Conservation (phyloP, 2,113 vertebrate genomes). For the Tragelaphus strepsiceros region DNA sequence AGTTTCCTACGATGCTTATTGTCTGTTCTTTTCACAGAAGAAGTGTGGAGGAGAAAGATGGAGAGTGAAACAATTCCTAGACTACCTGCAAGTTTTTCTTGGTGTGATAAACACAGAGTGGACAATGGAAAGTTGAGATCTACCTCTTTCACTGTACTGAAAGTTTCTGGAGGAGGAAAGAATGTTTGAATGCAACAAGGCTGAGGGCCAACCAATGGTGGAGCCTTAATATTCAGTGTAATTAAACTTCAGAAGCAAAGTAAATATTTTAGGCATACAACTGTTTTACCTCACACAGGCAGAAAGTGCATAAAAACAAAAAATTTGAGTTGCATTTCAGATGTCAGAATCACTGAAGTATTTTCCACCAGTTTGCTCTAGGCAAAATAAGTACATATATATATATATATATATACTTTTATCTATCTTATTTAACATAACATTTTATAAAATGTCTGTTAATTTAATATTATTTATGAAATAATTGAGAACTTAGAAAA, state of each 20-base stretch:
- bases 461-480: constrained; percentile 68
- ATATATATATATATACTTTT: neutral
- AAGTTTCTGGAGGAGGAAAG: neutral
- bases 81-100: constrained; percentile 63
- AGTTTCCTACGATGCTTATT: neutral
- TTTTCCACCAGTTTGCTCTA: neutral
- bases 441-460: constrained; percentile 39
- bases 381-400: neutral
- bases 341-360: neutral
- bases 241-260: constrained; percentile 8
- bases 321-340: neutral
- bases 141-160: neutral
- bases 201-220: neutral
- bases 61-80: constrained; percentile 50
- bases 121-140: constrained; percentile 8
- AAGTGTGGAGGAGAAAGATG: constrained; percentile 53
- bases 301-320: neutral
- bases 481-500: constrained; percentile 38
- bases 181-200: neutral
- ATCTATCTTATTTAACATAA: constrained; percentile 52
- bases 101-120: constrained; percentile 53
- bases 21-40: constrained; percentile 55
- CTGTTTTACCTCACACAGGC: neutral
- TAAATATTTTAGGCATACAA: neutral
- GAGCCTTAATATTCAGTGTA: neutral